Percentiles rank a stretch among this genome's conserved stretches.
phyloP scores from a whole-genome alignment of 2,888 invertebrate species.

The Lepidocyrtoides sp. region DNA sequence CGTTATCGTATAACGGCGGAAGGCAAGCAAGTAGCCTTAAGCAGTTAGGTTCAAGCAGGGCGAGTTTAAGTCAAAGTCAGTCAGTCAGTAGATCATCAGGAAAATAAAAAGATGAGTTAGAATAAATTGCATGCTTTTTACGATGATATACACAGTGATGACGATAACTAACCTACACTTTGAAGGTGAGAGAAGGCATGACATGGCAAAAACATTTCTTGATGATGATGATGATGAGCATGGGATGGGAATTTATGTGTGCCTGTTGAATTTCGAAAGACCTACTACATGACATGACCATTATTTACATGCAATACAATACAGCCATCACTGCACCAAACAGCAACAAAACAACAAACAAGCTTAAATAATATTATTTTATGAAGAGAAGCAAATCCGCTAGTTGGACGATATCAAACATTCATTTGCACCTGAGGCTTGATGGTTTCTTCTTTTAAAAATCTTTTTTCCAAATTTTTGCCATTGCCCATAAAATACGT shows the following conservation, averaged over 20 bases:
- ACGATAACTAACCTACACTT: constrained; percentile 64
- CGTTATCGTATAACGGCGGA: constrained; percentile 9
- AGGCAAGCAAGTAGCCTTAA: background rate
- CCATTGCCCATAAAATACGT: constrained; percentile 23
- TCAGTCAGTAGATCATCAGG: constrained; percentile 51
- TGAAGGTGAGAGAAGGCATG: constrained; percentile 61
- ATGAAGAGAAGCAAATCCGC: constrained; percentile 5
- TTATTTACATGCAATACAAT: background rate
- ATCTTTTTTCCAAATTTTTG: background rate
- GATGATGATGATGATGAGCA: background rate
- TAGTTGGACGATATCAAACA: background rate
- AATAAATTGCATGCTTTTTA: background rate
- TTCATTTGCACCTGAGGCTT: constrained; percentile 68
- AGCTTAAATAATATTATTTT: background rate
- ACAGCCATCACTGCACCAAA: background rate
- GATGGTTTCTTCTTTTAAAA: background rate
- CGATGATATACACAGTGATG: background rate
- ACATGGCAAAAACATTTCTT: constrained; percentile 39
- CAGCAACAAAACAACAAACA: constrained; percentile 12
- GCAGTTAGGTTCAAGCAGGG: background rate
- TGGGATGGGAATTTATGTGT: background rate
- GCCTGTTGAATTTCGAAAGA: too few relatives aligned
- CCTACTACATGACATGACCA: too few relatives aligned
- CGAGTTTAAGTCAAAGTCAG: constrained; percentile 7
- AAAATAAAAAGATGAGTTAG: background rate